Base-by-base conservation (phyloP, 1,140 invertebrate genomes). In the Chymomyza costata region DNA sequence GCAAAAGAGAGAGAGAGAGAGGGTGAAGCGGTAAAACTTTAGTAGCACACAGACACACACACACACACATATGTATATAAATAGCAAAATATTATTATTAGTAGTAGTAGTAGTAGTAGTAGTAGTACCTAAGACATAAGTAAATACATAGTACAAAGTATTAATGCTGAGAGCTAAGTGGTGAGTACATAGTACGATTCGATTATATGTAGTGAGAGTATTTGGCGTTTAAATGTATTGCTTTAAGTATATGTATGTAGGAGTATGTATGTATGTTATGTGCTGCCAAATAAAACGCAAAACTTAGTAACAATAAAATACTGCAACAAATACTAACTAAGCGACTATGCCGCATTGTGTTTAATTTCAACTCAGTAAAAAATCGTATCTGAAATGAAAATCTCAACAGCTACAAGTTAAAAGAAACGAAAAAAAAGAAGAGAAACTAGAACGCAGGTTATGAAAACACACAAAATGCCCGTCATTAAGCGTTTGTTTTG, bases 381-480 rank as follows among this genome's bases (percentile, higher is more conserved):
- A n/a, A n/a, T n/a, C 10, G 25, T 28, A 28, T 28, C 10, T 28
- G 25, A 44, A 30, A 39, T 16, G 31, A 15, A 43, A 57, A 34
- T 17, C 32, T 41, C 28, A 54, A 59, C 53, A 55, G 48, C 56
- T 62, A 74, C 5, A 28, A 28, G 10, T 6, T 28, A 28, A 10
- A 5, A 65, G 59, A 61, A 63, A 60, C 57, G 52, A 44, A 37
- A 58, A 28, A 46, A 47, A 53, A 32, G 31, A 21, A 54, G 21
- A 43, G 35, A 55, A 49, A 46, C 46, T 48, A 18, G 61, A 56
- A 49, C 53, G 66, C 71, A 53, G 70, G 70, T 78, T 76, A 71
- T 73, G 69, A 74, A 73, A 73, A 73, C 64, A 64, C 62, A 39
- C 46, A 73, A 74, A 65, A 60, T 65, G 69, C 54, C 59, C 54